phyloP scores from a whole-genome alignment of 2,113 vertebrate species.

The Sisor rabdophorus region DNA sequence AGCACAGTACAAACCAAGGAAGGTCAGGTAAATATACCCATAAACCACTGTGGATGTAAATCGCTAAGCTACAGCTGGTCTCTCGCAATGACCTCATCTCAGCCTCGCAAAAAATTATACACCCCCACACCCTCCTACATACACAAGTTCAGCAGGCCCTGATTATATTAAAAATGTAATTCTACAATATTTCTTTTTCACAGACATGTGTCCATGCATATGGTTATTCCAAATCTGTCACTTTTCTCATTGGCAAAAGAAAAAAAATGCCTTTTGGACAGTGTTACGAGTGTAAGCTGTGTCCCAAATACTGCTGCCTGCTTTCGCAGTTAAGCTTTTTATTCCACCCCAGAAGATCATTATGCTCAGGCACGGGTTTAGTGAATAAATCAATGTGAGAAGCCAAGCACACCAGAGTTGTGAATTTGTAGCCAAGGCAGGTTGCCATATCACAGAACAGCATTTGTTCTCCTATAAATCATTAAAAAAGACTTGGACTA shows the following conservation, averaged over 20 bases:
- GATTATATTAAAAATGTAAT: background rate
- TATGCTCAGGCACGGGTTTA: slow-evolving; percentile 14
- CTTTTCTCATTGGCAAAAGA: background rate
- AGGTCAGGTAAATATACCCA: slow-evolving; percentile 52
- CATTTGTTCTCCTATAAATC: slow-evolving; percentile 29
- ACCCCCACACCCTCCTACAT: background rate
- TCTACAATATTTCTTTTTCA: background rate
- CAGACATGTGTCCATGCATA: slow-evolving; percentile 8
- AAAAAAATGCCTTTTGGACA: background rate
- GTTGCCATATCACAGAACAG: slow-evolving; percentile 28
- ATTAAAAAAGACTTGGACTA: slow-evolving; percentile 24
- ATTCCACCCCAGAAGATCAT: slow-evolving; percentile 18
- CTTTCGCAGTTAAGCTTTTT: slow-evolving; percentile 23
- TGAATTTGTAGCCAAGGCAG: slow-evolving; percentile 20
- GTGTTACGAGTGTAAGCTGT: background rate
- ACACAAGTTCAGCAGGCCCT: background rate
- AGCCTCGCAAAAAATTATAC: background rate
- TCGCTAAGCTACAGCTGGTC: slow-evolving; percentile 56
- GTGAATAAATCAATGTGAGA: slow-evolving; percentile 32
- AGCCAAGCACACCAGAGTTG: slow-evolving; percentile 19
- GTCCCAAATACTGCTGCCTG: slow-evolving; percentile 19
- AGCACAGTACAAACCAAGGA: slow-evolving; percentile 41
- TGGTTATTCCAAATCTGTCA: slow-evolving; percentile 2
- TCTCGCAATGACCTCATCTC: slow-evolving; percentile 26
- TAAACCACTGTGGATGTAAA: slow-evolving; percentile 60